These are phyloP conservation scores for Cotesia glomerata DNA, from an alignment of 1,140 invertebrate species.

Conservation along the genomic window DNA sequence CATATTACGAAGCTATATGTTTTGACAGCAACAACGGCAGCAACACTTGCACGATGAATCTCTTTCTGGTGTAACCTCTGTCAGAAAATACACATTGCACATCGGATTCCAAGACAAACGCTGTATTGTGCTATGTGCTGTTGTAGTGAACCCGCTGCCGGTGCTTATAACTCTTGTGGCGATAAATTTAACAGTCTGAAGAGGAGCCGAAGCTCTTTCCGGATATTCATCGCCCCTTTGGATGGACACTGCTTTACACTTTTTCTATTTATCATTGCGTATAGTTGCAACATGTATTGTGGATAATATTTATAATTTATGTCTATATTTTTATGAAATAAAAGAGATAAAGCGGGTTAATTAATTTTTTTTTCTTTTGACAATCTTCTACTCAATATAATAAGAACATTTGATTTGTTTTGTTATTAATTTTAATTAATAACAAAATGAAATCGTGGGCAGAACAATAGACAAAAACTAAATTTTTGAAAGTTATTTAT, in stretches of 20 bases:
- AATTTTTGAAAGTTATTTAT: not conserved
- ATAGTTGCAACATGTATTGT: not conserved
- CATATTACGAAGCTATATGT: constrained; percentile 7
- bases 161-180: constrained; percentile 8
- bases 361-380: not conserved
- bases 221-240: constrained; percentile 1
- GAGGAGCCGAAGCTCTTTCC: not conserved
- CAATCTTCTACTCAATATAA: not conserved
- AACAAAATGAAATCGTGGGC: not conserved
- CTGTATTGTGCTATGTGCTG: not conserved
- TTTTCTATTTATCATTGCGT: not conserved
- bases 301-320: not conserved
- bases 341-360: not conserved
- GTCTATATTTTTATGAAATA: not conserved
- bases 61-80: not conserved
- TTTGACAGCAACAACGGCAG: not conserved
- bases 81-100: constrained; percentile 7
- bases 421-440: not conserved
- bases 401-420: not conserved
- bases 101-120: constrained; percentile 1
- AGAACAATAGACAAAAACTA: not conserved
- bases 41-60: constrained; percentile 13
- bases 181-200: constrained; percentile 8
- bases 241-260: not conserved
- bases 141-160: not conserved